These are phyloP conservation scores for Acropternis orthonyx DNA, from an alignment of 2,797 vertebrate genomes.

Conservation along the genomic window DNA sequence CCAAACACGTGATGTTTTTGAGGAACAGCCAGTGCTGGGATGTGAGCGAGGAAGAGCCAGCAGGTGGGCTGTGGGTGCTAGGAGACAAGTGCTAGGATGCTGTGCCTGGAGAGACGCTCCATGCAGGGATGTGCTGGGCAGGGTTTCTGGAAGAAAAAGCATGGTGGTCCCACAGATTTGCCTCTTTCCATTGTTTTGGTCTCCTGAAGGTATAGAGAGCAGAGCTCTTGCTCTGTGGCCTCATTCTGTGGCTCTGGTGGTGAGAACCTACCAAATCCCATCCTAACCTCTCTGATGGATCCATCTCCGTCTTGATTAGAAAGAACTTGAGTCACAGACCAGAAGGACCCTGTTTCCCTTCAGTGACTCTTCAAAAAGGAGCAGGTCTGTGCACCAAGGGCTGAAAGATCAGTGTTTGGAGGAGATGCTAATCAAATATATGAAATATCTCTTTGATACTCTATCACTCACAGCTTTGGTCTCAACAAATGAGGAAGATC, in stretches of 20 bases:
- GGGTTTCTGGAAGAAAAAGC: background rate
- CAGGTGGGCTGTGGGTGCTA: background rate
- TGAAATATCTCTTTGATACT: background rate
- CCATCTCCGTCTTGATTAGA: background rate
- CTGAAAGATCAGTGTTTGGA: background rate
- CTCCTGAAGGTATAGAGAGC: background rate
- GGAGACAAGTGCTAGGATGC: background rate
- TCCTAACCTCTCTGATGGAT: background rate
- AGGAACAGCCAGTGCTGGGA: background rate
- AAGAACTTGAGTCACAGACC: background rate
- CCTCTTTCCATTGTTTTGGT: background rate
- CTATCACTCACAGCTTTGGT: background rate
- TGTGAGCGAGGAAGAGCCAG: background rate
- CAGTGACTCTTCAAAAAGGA: background rate
- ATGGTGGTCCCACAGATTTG: background rate
- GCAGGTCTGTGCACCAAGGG: background rate
- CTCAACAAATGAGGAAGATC: background rate
- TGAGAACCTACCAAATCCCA: background rate
- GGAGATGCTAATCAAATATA: background rate
- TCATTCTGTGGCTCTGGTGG: background rate
- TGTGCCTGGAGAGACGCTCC: fast-evolving
- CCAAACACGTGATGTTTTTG: background rate
- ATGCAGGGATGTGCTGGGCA: background rate
- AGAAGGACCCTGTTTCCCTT: background rate
- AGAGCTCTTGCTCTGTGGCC: background rate